These are phyloP conservation scores for Ataeniobius toweri DNA, from an alignment of 2,797 vertebrate genomes.

Conservation along the genomic window DNA sequence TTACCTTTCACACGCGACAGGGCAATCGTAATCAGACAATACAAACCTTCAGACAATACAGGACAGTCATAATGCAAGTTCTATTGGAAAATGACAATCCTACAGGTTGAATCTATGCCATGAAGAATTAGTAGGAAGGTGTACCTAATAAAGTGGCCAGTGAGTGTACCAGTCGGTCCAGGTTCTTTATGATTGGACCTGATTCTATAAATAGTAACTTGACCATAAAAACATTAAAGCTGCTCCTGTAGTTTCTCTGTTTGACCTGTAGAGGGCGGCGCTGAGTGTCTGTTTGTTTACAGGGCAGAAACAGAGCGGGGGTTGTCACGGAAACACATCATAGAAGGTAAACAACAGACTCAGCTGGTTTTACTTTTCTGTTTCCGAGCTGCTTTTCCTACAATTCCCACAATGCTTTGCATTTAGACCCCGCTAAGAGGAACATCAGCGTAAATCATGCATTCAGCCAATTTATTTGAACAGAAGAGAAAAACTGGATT, in stretches of 20 bases:
- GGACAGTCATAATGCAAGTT: constrained; percentile 91
- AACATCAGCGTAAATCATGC: too few relatives aligned
- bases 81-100: constrained; percentile 86
- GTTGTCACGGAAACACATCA: constrained; percentile 88
- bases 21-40: constrained; percentile 79
- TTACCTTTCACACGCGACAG: constrained; percentile 89
- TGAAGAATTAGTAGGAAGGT: too few relatives aligned
- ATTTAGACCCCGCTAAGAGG: not conserved
- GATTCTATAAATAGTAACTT: too few relatives aligned
- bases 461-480: too few relatives aligned
- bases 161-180: too few relatives aligned
- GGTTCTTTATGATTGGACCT: too few relatives aligned
- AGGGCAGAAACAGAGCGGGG: constrained; percentile 87
- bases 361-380: not conserved
- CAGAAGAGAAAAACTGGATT: too few relatives aligned
- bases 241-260: too few relatives aligned
- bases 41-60: constrained; percentile 59
- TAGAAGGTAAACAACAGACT: constrained; percentile 78
- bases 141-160: too few relatives aligned
- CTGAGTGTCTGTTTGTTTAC: constrained; percentile 32
- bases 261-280: too few relatives aligned
- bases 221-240: too few relatives aligned
- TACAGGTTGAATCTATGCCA: too few relatives aligned
- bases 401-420: constrained; percentile 8
- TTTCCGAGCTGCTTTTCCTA: not conserved